These are phyloP conservation scores for Micromesistius poutassou DNA, from an alignment of 2,797 vertebrate genomes.

Conservation along the genomic window DNA sequence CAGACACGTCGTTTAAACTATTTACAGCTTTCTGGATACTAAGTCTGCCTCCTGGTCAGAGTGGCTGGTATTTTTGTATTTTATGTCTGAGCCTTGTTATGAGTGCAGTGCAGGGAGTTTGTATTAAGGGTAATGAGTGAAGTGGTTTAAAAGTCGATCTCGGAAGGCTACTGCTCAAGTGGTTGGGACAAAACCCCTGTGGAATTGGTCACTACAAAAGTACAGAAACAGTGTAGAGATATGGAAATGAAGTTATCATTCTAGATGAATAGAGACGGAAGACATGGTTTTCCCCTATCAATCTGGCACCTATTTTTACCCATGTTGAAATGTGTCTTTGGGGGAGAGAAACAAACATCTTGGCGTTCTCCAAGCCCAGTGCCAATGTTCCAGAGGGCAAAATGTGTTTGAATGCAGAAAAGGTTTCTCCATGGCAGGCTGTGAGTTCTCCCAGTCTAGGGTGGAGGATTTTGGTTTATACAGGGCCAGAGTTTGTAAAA, in stretches of 20 bases:
- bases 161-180: neutral
- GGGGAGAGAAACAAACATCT: neutral
- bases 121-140: neutral
- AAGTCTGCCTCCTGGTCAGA: neutral
- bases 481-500: neutral
- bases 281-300: neutral
- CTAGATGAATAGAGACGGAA: neutral
- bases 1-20: constrained; percentile 6
- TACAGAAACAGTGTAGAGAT: neutral
- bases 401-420: constrained; percentile 1
- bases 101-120: neutral
- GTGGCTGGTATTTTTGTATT: neutral
- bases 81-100: neutral
- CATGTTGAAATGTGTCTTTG: constrained; percentile 10
- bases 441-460: neutral
- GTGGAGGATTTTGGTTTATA: neutral
- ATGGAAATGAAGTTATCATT: neutral
- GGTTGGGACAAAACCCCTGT: neutral
- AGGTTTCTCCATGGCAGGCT: neutral
- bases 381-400: neutral
- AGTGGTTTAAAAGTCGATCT: neutral
- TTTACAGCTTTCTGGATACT: neutral
- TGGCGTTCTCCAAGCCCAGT: neutral
- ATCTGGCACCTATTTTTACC: constrained; percentile 4
- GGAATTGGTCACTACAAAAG: neutral